phyloP scores from a whole-genome alignment of 2,888 invertebrate genomes.

The Acanthoscelides obtectus region DNA sequence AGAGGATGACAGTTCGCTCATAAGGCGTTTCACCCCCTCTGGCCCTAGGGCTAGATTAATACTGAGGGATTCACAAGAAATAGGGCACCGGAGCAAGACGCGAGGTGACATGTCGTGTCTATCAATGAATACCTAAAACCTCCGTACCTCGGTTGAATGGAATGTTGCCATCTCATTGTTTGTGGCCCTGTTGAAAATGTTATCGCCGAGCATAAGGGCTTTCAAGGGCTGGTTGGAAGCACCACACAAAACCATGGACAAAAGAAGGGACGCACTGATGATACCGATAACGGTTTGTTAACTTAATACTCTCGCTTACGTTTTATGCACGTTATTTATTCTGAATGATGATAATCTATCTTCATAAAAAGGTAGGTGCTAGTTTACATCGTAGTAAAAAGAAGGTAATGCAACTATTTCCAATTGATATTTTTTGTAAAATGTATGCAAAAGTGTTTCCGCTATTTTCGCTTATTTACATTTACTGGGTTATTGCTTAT shows the following conservation, averaged over 20 bases:
- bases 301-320: background rate
- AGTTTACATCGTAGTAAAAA: too few relatives aligned
- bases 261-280: background rate
- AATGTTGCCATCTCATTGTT: conserved; percentile 3
- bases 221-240: background rate
- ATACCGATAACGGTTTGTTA: background rate
- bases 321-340: background rate
- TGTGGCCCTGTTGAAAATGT: conserved; percentile 1
- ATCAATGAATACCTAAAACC: conserved; percentile 1
- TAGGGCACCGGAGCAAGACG: background rate
- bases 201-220: background rate
- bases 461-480: too few relatives aligned
- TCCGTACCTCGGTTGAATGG: background rate
- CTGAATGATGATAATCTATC: background rate
- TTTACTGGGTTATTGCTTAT: too few relatives aligned
- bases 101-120: background rate
- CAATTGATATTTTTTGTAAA: too few relatives aligned
- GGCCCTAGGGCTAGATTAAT: too few relatives aligned
- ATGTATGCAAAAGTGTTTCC: too few relatives aligned
- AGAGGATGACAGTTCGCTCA: too few relatives aligned
- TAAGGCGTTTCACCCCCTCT: too few relatives aligned
- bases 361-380: too few relatives aligned
- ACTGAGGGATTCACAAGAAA: background rate
- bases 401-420: too few relatives aligned
- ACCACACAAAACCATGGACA: background rate